phyloP scores from a whole-genome alignment of 2,797 vertebrate species.

The Dipus sagitta region DNA sequence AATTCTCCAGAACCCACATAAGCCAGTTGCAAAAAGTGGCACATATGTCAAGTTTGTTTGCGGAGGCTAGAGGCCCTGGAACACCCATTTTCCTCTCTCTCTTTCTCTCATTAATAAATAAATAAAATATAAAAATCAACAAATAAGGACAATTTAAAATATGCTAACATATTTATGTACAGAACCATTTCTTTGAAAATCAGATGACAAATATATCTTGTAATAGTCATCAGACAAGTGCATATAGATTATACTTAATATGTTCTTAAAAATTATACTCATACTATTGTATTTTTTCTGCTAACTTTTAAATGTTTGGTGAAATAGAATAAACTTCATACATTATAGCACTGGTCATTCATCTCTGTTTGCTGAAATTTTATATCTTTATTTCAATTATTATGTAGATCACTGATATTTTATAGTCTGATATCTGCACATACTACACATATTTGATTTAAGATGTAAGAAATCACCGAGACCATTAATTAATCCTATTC shows the following conservation, averaged over 20 bases:
- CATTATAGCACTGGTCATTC: conserved; percentile 61
- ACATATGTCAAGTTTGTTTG: too few species aligned
- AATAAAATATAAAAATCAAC: neutral
- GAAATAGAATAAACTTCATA: conserved; percentile 39
- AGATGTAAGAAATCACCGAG: conserved; percentile 75
- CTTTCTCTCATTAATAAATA: too few species aligned
- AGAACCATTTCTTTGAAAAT: neutral
- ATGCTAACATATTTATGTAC: neutral
- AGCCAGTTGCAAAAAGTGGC: too few species aligned
- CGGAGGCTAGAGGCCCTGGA: too few species aligned
- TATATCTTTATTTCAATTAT: conserved; percentile 48
- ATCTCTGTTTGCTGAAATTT: conserved; percentile 74
- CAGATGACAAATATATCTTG: neutral
- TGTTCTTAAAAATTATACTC: conserved; percentile 55
- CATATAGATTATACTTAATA: conserved; percentile 40
- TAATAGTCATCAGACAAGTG: neutral
- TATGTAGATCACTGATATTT: conserved; percentile 66
- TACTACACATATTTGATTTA: conserved; percentile 62
- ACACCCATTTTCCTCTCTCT: too few species aligned
- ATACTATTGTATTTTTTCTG: conserved; percentile 43
- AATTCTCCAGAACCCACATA: too few species aligned
- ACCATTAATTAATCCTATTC: conserved; percentile 81
- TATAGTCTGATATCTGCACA: conserved; percentile 74
- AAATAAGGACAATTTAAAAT: neutral
- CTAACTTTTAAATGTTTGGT: conserved; percentile 72